A percentile compares a stretch with the other conserved stretches of the same genome.
These are phyloP conservation scores for Rhinella marina DNA, from an alignment of 2,797 vertebrate genomes.

Conservation along the genomic window DNA sequence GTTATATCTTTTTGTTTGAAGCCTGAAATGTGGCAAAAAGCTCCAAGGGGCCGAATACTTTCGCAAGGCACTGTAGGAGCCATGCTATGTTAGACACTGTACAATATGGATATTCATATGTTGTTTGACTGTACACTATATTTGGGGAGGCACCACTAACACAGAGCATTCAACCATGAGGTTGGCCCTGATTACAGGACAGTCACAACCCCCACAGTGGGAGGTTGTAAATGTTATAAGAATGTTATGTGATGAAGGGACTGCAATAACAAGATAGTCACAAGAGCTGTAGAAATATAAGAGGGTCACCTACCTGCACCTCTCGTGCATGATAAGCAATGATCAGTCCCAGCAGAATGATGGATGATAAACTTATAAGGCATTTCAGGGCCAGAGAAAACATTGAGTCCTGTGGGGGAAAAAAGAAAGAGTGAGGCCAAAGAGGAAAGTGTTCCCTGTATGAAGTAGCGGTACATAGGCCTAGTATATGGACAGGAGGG, in stretches of 20 bases:
- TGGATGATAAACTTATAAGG: constrained; percentile 96
- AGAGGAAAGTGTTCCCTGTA: neutral
- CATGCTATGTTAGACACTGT: too few species aligned
- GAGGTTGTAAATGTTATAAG: neutral
- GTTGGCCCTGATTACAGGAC: too few species aligned
- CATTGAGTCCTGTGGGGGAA: constrained; percentile 82
- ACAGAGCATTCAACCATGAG: too few species aligned
- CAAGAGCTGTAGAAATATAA: neutral
- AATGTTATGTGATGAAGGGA: neutral
- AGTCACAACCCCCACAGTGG: too few species aligned
- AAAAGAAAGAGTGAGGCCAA: neutral
- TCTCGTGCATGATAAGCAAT: constrained; percentile 96
- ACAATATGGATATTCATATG: too few species aligned
- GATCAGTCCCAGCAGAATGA: constrained; percentile 96
- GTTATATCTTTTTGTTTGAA: too few species aligned
- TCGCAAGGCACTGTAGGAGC: too few species aligned
- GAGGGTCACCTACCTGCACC: constrained; percentile 84
- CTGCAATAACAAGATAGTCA: too few species aligned
- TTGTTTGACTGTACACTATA: too few species aligned
- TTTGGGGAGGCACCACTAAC: too few species aligned
- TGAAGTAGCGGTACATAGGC: neutral
- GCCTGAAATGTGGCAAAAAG: too few species aligned
- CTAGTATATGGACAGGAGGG: neutral
- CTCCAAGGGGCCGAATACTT: too few species aligned
- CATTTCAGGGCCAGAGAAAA: constrained; percentile 91